These are phyloP conservation scores for Hephaestus fuliginosus DNA, from an alignment of 2,797 vertebrate species.

Conservation along the genomic window DNA sequence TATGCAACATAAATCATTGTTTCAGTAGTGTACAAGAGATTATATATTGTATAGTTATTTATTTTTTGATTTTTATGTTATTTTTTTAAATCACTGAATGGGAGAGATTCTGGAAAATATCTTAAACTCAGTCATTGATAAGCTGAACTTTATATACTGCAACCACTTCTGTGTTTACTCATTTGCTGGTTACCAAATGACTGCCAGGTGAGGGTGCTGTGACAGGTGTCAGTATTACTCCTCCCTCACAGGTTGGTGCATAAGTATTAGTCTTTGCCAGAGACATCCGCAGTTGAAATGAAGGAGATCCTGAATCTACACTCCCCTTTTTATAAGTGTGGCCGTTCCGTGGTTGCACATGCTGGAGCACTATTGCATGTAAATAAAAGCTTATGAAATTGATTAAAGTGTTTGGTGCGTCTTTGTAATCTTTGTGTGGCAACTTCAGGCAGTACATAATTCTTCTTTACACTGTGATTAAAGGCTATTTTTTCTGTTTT, in stretches of 20 bases:
- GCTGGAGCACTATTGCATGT: slow-evolving; percentile 88
- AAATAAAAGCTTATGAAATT: slow-evolving; percentile 88
- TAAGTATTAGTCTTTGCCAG: slow-evolving; percentile 82
- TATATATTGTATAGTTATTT: slow-evolving; percentile 87
- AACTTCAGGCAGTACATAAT: not conserved
- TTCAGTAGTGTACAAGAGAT: slow-evolving; percentile 81
- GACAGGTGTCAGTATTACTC: slow-evolving; percentile 74
- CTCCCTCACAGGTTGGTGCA: slow-evolving; percentile 66
- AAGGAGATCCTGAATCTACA: slow-evolving; percentile 85
- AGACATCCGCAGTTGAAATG: slow-evolving; percentile 81
- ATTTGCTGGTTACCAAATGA: slow-evolving; percentile 81
- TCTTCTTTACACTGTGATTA: not conserved
- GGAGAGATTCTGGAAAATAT: slow-evolving; percentile 85
- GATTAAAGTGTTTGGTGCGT: slow-evolving; percentile 26
- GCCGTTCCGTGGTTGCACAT: slow-evolving; percentile 78
- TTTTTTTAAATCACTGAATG: slow-evolving; percentile 82
- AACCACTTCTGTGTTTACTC: slow-evolving; percentile 78
- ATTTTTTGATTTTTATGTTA: slow-evolving; percentile 70
- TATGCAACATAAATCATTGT: slow-evolving; percentile 85
- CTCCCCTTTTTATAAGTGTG: slow-evolving; percentile 72
- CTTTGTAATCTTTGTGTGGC: slow-evolving; percentile 16
- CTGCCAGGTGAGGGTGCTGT: slow-evolving; percentile 74
- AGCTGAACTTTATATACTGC: slow-evolving; percentile 77
- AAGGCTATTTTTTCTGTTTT: slow-evolving; percentile 4
- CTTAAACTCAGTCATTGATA: slow-evolving; percentile 82